These are phyloP conservation scores for Palloptera scutellata DNA, from an alignment of 2,888 invertebrate species.

Conservation along the genomic window DNA sequence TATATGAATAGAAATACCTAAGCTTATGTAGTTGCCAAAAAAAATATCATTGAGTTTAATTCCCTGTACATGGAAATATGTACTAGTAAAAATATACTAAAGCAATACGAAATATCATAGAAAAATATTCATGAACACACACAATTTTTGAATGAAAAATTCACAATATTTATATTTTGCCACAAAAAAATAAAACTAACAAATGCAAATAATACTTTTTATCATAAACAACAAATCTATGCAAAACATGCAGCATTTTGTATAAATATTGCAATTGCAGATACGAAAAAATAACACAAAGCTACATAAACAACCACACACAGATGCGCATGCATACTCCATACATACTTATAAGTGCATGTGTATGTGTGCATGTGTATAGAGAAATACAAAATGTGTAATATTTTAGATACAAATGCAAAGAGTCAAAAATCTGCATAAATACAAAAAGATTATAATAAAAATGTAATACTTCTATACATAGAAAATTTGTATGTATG, in stretches of 20 bases:
- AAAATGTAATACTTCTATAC: too few species aligned
- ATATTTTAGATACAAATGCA: background rate
- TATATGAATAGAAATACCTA: too few species aligned
- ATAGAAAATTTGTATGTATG: too few species aligned
- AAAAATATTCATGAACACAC: too few species aligned
- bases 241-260: conserved; percentile 33
- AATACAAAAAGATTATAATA: background rate
- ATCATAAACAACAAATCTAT: conserved; percentile 41
- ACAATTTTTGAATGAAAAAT: too few species aligned
- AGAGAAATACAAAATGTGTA: background rate
- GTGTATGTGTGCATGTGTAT: background rate
- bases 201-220: conserved; percentile 26
- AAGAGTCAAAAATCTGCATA: background rate
- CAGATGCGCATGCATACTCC: background rate
- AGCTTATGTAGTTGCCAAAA: too few species aligned
- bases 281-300: too few species aligned
- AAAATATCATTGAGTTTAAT: too few species aligned
- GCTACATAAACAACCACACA: background rate
- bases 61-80: too few species aligned
- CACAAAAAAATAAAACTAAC: background rate
- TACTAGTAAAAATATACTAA: too few species aligned
- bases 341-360: background rate
- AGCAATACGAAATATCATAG: too few species aligned
- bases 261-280: conserved; percentile 14
- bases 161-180: too few species aligned